A percentile compares a stretch with the other conserved stretches of the same genome.
These are phyloP conservation scores for Podotricha telesiphe DNA, from an alignment of 2,888 invertebrate species.

Conservation along the genomic window DNA sequence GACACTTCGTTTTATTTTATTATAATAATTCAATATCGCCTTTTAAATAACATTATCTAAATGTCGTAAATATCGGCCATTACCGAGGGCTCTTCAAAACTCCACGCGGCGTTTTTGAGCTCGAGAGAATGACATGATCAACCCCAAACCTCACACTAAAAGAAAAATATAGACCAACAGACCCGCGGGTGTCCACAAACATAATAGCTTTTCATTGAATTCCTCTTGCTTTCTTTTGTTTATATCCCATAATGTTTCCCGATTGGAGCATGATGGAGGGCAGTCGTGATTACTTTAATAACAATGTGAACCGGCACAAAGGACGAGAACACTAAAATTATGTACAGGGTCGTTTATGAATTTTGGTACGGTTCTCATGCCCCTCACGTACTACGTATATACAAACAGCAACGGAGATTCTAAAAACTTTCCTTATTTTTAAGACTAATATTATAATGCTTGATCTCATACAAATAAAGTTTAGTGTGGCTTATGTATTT, in stretches of 20 bases:
- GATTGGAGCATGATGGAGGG: constrained; percentile 80
- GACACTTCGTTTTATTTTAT: constrained; percentile 67
- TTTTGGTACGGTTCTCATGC: constrained; percentile 69
- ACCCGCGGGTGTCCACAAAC: constrained; percentile 71
- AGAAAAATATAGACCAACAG: constrained; percentile 84
- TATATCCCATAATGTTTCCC: constrained; percentile 83
- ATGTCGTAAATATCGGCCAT: constrained; percentile 81
- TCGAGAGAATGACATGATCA: constrained; percentile 79
- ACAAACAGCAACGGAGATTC: constrained; percentile 46
- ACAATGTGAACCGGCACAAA: constrained; percentile 79
- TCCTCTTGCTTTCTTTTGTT: constrained; percentile 82
- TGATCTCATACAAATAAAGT: constrained; percentile 46
- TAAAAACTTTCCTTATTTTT: constrained; percentile 45
- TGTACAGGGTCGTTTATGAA: constrained; percentile 72
- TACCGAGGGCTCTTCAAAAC: constrained; percentile 79
- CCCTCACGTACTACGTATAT: constrained; percentile 68
- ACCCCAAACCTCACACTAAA: constrained; percentile 74
- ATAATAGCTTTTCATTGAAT: constrained; percentile 83
- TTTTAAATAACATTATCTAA: constrained; percentile 78
- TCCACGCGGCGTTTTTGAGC: constrained; percentile 77
- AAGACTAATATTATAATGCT: constrained; percentile 47
- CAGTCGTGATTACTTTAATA: constrained; percentile 82
- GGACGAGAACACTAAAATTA: constrained; percentile 76
- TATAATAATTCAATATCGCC: constrained; percentile 69
- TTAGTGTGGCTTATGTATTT: constrained; percentile 44